These are phyloP conservation scores for Smutsia gigantea DNA, from an alignment of 2,797 vertebrate species.

Conservation along the genomic window DNA sequence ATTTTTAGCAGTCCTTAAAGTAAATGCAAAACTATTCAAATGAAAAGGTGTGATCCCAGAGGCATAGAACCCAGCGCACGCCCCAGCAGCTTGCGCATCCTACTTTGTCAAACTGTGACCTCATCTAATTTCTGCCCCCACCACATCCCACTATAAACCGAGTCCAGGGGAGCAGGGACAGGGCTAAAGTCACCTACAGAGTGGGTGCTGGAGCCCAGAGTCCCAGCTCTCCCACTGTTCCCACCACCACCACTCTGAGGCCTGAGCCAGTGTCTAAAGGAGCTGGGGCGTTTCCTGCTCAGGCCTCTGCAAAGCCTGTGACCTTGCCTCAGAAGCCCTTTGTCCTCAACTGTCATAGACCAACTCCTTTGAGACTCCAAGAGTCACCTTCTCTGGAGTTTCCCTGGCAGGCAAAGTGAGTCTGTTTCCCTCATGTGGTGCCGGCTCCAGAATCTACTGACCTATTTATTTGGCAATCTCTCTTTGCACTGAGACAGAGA, in stretches of 20 bases:
- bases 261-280: neutral
- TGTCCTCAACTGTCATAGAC: neutral
- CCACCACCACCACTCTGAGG: rapidly evolving
- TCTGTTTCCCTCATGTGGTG: neutral
- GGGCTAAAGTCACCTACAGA: neutral
- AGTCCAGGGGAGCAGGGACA: neutral
- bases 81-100: rapidly evolving
- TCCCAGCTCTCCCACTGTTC: neutral
- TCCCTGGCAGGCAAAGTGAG: neutral
- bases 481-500: neutral
- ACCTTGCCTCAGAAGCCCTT: neutral
- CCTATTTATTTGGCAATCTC: neutral
- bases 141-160: neutral
- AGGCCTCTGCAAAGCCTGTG: neutral
- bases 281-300: neutral
- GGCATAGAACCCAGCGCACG: neutral
- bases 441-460: neutral
- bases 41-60: neutral
- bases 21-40: slow-evolving; percentile 31
- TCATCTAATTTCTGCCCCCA: neutral
- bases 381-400: neutral
- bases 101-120: neutral
- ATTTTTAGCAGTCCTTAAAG: neutral
- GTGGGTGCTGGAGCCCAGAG: neutral
- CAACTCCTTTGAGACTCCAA: neutral